Conservation (phyloP, 2,797 vertebrate genomes). For the Platyrinchus mystaceus region DNA sequence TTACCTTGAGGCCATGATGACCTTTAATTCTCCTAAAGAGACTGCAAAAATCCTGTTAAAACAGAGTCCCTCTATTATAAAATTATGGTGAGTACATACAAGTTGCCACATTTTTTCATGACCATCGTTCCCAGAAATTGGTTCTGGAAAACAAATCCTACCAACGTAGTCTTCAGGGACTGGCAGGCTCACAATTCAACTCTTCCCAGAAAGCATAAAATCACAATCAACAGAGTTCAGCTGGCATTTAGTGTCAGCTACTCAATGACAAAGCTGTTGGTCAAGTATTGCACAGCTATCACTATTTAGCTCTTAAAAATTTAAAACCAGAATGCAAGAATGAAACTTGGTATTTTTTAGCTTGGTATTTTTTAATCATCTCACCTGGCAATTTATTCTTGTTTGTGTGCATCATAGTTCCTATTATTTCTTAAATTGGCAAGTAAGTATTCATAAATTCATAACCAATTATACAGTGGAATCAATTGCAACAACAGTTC, state of each 20-base stretch:
- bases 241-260: background rate
- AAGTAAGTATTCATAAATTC: background rate
- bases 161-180: background rate
- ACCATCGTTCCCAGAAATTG: slow-evolving; percentile 12
- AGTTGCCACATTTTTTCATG: background rate
- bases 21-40: background rate
- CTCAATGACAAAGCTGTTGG: background rate
- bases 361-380: background rate
- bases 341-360: background rate
- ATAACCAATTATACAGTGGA: background rate
- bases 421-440: slow-evolving; percentile 1
- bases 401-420: background rate
- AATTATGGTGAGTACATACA: background rate
- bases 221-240: background rate
- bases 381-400: background rate
- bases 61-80: background rate
- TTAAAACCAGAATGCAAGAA: background rate
- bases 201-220: slow-evolving; percentile 22
- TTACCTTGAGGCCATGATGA: background rate
- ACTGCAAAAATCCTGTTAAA: background rate
- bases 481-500: background rate
- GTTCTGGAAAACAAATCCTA: slow-evolving; percentile 29
- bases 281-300: background rate
- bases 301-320: background rate
- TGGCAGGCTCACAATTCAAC: background rate